A percentile compares a stretch with the other conserved stretches of the same genome.
Conservation (phyloP, 1,140 invertebrate species). For the Oryctes rhinoceros region DNA sequence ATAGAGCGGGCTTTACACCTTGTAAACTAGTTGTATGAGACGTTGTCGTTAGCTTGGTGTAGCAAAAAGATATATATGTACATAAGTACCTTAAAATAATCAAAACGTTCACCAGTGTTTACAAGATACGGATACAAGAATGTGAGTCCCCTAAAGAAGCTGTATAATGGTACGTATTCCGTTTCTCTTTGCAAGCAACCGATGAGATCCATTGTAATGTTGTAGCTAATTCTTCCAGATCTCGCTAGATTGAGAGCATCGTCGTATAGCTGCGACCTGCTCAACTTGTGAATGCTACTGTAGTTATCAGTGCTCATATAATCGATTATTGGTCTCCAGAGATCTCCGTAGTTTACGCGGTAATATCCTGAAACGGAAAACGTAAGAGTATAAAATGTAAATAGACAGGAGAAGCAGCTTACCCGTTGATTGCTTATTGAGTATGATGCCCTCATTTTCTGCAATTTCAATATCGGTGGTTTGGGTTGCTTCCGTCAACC, state of each 20-base stretch:
- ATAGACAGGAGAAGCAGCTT: not conserved
- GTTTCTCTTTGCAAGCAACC: conserved; percentile 28
- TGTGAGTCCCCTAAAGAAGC: not conserved
- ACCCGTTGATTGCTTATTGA: conserved; percentile 25
- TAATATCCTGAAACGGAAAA: conserved; percentile 36
- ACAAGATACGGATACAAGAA: not conserved
- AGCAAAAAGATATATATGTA: not conserved
- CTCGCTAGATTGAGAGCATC: conserved; percentile 79
- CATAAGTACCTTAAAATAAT: not conserved
- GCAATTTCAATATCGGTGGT: not conserved
- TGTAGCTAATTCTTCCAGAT: conserved; percentile 66
- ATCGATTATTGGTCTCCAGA: conserved; percentile 18
- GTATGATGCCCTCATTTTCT: not conserved
- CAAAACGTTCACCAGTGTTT: not conserved
- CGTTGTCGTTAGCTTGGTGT: not conserved
- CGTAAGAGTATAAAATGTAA: not conserved
- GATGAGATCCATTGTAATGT: conserved; percentile 61
- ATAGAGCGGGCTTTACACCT: no score
- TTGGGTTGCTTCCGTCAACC: conserved; percentile 1
- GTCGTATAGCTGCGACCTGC: conserved; percentile 76
- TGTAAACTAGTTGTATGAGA: no score
- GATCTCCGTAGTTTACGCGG: conserved; percentile 29
- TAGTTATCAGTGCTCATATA: conserved; percentile 24
- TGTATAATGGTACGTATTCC: conserved; percentile 38
- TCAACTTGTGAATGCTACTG: not conserved